Evolutionary conservation across 2,797 vertebrate genomes (phyloP).

Genomic region (Taeniopygia guttata): DNA sequence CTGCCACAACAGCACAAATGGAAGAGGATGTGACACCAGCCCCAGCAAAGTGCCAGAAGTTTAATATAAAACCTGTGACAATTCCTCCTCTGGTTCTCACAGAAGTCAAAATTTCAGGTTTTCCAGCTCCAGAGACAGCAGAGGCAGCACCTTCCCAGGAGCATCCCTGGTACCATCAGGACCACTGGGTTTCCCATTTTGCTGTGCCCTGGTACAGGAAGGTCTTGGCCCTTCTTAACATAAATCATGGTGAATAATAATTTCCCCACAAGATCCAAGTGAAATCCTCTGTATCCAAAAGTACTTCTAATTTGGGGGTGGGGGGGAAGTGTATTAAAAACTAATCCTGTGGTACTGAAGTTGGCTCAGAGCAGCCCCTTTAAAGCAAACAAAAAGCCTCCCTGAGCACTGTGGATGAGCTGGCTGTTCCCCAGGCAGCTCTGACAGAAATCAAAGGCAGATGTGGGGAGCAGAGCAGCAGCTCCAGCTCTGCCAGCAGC

Average conservation of each 20-base stretch:
- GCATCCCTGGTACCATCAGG: accelerated
- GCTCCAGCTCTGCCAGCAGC: conserved; percentile 38
- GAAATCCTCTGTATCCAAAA: background rate
- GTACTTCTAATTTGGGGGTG: background rate
- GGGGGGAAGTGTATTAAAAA: background rate
- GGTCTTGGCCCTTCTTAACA: background rate
- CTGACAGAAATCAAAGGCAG: conserved; percentile 56
- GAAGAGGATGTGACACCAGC: background rate
- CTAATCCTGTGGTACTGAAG: conserved; percentile 13
- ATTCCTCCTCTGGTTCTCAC: background rate
- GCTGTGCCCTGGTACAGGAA: background rate
- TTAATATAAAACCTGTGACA: background rate
- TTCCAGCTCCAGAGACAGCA: background rate
- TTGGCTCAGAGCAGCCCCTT: conserved; percentile 31
- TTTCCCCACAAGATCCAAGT: background rate
- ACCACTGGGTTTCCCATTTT: background rate
- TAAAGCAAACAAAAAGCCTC: background rate
- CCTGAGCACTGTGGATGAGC: conserved; percentile 14
- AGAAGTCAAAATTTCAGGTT: background rate
- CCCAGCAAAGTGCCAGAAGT: background rate
- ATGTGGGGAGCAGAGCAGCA: conserved; percentile 43
- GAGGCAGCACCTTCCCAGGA: background rate
- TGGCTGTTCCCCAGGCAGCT: conserved; percentile 41
- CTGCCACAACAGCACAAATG: background rate
- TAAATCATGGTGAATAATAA: background rate